Conservation (phyloP, 2,797 vertebrate species). For the Hypotaenidia okinawae region DNA sequence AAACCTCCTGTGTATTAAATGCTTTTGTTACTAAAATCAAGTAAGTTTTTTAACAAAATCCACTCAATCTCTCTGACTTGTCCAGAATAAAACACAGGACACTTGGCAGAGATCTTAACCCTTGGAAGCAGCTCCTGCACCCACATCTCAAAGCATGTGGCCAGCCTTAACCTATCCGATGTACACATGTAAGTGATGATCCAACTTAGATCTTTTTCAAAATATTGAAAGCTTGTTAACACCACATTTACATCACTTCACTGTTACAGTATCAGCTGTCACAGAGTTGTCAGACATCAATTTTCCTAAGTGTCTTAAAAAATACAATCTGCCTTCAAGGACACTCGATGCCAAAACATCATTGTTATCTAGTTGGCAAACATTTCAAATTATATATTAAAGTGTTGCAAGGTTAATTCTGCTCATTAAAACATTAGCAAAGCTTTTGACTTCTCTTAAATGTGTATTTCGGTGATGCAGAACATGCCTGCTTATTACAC, state of each 20-base stretch:
- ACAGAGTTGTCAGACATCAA: not conserved
- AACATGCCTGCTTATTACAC: not conserved
- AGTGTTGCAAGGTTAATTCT: not conserved
- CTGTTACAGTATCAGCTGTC: not conserved
- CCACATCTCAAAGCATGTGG: not conserved
- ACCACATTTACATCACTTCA: not conserved
- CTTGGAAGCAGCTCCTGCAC: not conserved
- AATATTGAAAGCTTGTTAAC: not conserved
- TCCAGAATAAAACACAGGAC: not conserved
- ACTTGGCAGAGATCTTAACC: not conserved
- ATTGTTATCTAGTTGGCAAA: not conserved
- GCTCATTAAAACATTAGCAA: not conserved
- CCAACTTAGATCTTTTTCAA: not conserved
- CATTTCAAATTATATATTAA: not conserved
- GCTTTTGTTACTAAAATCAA: not conserved
- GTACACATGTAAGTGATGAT: not conserved
- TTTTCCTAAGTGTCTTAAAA: constrained; percentile 20
- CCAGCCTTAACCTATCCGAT: not conserved
- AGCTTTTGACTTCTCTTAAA: not conserved
- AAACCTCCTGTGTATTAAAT: not conserved
- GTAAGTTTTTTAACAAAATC: not conserved
- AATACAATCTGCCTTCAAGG: not conserved
- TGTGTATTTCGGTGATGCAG: not conserved
- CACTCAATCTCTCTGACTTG: not conserved
- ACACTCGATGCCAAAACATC: not conserved